phyloP scores from a whole-genome alignment of 2,888 invertebrate species.

The Amphipoea lucens region DNA sequence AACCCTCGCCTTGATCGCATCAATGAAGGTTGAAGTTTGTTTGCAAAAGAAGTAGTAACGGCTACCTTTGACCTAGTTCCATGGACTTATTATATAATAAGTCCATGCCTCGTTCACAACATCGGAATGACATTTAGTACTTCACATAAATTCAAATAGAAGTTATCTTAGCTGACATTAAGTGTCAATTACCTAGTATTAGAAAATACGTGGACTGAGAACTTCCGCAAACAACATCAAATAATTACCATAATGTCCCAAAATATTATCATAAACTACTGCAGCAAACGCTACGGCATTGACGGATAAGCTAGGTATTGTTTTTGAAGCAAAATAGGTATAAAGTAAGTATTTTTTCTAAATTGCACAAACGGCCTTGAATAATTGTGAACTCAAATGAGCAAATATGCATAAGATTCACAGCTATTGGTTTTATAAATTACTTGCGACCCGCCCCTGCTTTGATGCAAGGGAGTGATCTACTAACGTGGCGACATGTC shows the following conservation, averaged over 20 bases:
- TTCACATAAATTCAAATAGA: neutral
- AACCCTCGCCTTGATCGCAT: neutral
- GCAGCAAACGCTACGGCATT: slow-evolving; percentile 38
- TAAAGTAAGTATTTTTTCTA: slow-evolving; percentile 39
- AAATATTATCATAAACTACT: slow-evolving; percentile 20
- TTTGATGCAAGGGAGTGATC: neutral
- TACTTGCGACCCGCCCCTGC: no score
- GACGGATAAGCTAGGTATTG: slow-evolving; percentile 26
- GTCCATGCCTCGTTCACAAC: neutral
- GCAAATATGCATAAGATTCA: slow-evolving; percentile 57
- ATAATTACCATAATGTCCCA: slow-evolving; percentile 17
- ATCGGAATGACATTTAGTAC: neutral
- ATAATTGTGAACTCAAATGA: slow-evolving; percentile 47
- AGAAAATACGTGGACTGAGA: slow-evolving; percentile 13
- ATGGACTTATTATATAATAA: no score
- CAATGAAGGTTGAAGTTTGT: neutral
- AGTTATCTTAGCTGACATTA: neutral
- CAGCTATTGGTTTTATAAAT: neutral
- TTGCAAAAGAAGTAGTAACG: neutral
- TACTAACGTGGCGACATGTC: neutral
- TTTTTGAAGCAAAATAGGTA: slow-evolving; percentile 35
- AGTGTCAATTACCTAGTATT: slow-evolving; percentile 16
- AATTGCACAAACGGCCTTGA: slow-evolving; percentile 58
- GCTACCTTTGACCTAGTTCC: slow-evolving; percentile 10
- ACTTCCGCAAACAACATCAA: slow-evolving; percentile 13